A percentile compares a stretch with the other conserved stretches of the same genome.
These are phyloP conservation scores for Agonopterix heracliana DNA, from an alignment of 2,888 invertebrate genomes.

Conservation along the genomic window DNA sequence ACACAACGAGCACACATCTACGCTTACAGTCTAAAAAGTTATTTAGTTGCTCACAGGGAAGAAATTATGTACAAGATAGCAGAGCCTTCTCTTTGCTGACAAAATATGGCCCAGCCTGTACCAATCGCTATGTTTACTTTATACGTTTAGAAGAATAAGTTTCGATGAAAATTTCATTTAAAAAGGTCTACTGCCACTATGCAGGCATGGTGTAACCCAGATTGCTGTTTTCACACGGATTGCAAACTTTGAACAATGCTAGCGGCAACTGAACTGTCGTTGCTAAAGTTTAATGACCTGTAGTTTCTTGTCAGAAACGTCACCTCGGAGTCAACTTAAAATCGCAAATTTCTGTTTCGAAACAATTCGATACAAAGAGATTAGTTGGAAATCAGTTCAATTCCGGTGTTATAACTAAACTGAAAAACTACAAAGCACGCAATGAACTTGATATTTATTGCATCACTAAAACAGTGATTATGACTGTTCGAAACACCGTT, in stretches of 20 bases:
- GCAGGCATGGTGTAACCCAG: conserved; percentile 34
- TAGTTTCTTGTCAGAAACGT: conserved; percentile 13
- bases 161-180: too few relatives aligned
- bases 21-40: too few relatives aligned
- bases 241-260: conserved; percentile 55
- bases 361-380: background rate
- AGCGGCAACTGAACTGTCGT: conserved; percentile 38
- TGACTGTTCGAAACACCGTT: background rate
- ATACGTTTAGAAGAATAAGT: too few relatives aligned
- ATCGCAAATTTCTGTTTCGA: conserved; percentile 8
- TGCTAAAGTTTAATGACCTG: conserved; percentile 44
- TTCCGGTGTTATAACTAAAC: background rate
- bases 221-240: conserved; percentile 62
- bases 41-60: too few relatives aligned
- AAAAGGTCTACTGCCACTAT: too few relatives aligned
- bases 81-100: too few relatives aligned
- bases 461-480: background rate
- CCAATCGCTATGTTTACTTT: too few relatives aligned
- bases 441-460: conserved; percentile 2
- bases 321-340: conserved; percentile 19
- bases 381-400: background rate
- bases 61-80: too few relatives aligned
- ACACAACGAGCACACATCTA: too few relatives aligned
- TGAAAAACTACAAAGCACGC: background rate
- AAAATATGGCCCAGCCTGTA: too few relatives aligned